A percentile compares a stretch with the other conserved stretches of the same genome.
Conservation (phyloP, 2,888 invertebrate genomes). For the Diaphora mendica region DNA sequence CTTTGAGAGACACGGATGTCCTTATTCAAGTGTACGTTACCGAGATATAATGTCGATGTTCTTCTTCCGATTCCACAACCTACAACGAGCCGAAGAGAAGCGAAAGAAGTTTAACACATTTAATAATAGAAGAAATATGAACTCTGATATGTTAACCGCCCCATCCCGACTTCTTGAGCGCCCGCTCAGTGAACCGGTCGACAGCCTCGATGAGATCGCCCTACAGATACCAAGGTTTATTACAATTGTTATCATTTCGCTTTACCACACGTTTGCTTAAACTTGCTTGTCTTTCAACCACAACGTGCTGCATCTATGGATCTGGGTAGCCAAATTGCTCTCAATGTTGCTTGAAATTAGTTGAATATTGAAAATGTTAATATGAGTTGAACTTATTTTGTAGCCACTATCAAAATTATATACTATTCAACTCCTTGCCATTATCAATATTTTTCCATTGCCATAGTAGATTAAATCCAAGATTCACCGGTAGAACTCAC, state of each 20-base stretch:
- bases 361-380: constrained; percentile 16
- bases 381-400: not conserved
- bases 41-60: constrained; percentile 94
- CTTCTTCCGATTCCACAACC: constrained; percentile 97
- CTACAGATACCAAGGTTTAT: constrained; percentile 96
- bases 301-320: constrained; percentile 12
- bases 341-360: not conserved
- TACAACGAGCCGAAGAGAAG: constrained; percentile 93
- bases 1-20: constrained; percentile 26
- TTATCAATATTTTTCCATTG: constrained; percentile 21
- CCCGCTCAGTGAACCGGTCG: constrained; percentile 93
- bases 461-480: not conserved
- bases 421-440: constrained; percentile 7
- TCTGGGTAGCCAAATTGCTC: constrained; percentile 1
- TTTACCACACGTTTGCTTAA: constrained; percentile 33
- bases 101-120: constrained; percentile 65
- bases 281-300: constrained; percentile 37
- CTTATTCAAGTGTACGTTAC: constrained; percentile 43
- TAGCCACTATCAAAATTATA: not conserved
- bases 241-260: constrained; percentile 45
- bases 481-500: not conserved
- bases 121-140: constrained; percentile 68
- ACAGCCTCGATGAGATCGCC: constrained; percentile 96
- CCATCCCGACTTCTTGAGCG: constrained; percentile 94
- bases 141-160: constrained; percentile 88